phyloP scores from a whole-genome alignment of 2,888 invertebrate genomes.

The Anorthoa munda region DNA sequence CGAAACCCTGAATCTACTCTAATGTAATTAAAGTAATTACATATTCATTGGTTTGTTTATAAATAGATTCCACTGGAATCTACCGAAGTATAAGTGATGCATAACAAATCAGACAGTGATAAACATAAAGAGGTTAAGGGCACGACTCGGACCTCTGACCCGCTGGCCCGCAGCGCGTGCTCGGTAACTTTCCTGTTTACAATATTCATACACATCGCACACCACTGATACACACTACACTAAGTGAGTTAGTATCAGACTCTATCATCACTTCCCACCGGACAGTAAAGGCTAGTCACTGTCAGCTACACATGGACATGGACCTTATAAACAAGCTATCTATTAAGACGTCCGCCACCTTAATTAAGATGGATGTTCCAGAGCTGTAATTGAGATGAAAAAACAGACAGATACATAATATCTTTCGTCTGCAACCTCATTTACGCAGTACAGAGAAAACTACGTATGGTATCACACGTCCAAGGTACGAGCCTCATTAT shows the following conservation, averaged over 20 bases:
- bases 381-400: constrained; percentile 33
- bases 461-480: constrained; percentile 44
- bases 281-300: constrained; percentile 32
- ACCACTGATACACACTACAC: constrained; percentile 34
- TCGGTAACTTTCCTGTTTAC: constrained; percentile 87
- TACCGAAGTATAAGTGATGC: constrained; percentile 71
- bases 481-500: constrained; percentile 59
- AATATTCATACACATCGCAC: constrained; percentile 56
- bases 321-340: constrained; percentile 47
- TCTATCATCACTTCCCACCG: constrained; percentile 36
- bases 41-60: constrained; percentile 46
- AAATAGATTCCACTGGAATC: constrained; percentile 63
- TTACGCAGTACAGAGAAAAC: constrained; percentile 56
- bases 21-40: constrained; percentile 34
- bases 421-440: constrained; percentile 45
- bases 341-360: constrained; percentile 37
- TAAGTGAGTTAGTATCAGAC: constrained; percentile 1
- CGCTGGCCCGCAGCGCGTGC: constrained; percentile 74
- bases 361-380: constrained; percentile 56
- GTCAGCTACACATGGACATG: constrained; percentile 35
- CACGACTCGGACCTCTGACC: constrained; percentile 78
- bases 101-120: constrained; percentile 70
- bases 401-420: constrained; percentile 27
- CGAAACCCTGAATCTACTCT: constrained; percentile 40
- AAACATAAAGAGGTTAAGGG: constrained; percentile 85